phyloP scores from a whole-genome alignment of 2,797 vertebrate species.

The Falco columbarius region DNA sequence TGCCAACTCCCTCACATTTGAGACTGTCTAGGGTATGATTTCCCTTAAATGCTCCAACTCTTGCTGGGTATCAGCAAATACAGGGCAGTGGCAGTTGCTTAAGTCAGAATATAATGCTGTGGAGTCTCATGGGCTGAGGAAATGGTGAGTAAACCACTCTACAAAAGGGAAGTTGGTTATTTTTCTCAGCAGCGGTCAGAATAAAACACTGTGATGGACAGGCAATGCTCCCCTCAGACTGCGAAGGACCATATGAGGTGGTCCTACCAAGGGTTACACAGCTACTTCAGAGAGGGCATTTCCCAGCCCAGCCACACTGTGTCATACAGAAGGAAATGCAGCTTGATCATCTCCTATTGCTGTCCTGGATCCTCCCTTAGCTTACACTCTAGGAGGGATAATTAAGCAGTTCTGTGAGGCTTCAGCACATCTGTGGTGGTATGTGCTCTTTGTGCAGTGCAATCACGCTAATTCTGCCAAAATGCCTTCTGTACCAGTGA shows the following conservation, averaged over 20 bases:
- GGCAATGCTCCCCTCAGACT: not conserved
- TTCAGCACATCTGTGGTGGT: not conserved
- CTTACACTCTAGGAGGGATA: not conserved
- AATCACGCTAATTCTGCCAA: not conserved
- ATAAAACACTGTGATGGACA: not conserved
- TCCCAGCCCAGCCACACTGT: not conserved
- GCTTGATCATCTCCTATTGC: not conserved
- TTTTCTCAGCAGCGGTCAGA: slow-evolving; percentile 26
- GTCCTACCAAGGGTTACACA: not conserved
- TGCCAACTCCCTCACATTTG: not conserved
- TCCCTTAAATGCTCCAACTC: not conserved
- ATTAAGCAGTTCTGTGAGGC: not conserved
- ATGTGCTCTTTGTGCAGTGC: not conserved
- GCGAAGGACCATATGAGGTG: not conserved
- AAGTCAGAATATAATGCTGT: not conserved
- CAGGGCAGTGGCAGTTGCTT: not conserved
- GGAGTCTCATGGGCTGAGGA: not conserved
- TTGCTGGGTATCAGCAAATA: not conserved
- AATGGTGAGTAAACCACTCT: not conserved
- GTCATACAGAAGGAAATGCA: not conserved
- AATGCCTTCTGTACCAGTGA: not conserved
- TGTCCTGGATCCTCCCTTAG: not conserved
- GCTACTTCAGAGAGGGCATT: not conserved
- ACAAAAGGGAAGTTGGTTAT: not conserved
- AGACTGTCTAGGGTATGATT: not conserved